Evolutionary conservation across 2,888 invertebrate genomes (phyloP).

Genomic region (Terebella lapidaria): DNA sequence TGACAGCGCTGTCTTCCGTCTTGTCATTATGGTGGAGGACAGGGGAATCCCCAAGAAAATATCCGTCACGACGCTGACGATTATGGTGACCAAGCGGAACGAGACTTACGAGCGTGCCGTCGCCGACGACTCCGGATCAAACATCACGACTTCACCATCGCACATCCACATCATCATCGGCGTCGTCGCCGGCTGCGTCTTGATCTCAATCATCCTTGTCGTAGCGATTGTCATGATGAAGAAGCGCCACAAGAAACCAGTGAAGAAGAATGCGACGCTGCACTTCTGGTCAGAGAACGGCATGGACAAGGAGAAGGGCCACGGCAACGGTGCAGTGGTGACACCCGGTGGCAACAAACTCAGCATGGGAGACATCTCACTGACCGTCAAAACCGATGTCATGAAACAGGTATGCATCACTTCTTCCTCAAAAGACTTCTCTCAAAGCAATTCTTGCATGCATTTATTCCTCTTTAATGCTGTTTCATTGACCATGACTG

Average conservation of each 20-base stretch:
- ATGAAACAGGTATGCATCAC: too few relatives aligned
- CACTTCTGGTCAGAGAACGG: too few relatives aligned
- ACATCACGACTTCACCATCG: background rate
- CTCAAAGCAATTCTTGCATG: too few relatives aligned
- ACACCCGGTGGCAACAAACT: too few relatives aligned
- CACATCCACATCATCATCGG: conserved; percentile 3
- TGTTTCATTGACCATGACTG: too few relatives aligned
- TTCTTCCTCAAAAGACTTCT: too few relatives aligned
- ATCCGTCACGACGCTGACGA: background rate
- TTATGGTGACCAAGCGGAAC: background rate
- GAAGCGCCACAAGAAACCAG: background rate
- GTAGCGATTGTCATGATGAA: conserved; percentile 1
- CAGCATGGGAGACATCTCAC: too few relatives aligned
- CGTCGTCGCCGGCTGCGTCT: background rate
- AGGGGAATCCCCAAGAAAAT: background rate
- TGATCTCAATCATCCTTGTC: conserved; percentile 1
- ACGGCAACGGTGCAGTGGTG: too few relatives aligned
- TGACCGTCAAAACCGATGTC: too few relatives aligned
- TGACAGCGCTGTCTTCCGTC: background rate
- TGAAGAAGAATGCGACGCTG: too few relatives aligned
- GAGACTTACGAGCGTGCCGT: background rate
- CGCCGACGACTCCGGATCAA: background rate
- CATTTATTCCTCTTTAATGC: too few relatives aligned
- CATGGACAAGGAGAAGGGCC: too few relatives aligned
- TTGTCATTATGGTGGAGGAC: background rate